These are phyloP conservation scores for Limnodromus scolopaceus DNA, from an alignment of 2,797 vertebrate genomes.

Conservation along the genomic window DNA sequence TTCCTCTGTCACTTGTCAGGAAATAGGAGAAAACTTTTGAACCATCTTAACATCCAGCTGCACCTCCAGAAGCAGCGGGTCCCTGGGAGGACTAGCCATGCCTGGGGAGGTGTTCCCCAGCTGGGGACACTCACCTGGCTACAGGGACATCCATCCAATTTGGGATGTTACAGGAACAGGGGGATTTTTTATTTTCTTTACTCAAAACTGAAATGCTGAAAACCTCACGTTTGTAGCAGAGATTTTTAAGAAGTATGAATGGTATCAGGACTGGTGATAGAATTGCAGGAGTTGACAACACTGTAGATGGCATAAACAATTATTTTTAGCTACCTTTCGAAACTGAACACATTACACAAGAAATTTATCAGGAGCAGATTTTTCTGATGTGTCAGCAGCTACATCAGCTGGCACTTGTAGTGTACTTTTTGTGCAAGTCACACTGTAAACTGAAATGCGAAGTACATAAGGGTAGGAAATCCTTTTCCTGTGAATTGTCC, in stretches of 20 bases:
- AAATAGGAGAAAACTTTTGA: background rate
- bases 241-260: background rate
- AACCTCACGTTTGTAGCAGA: background rate
- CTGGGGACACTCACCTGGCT: background rate
- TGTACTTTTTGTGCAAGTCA: background rate
- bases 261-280: background rate
- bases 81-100: accelerated
- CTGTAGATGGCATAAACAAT: constrained; percentile 30
- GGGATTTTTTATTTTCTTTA: background rate
- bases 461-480: constrained; percentile 44
- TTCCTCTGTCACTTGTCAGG: background rate
- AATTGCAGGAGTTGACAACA: background rate
- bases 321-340: constrained; percentile 60
- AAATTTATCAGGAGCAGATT: constrained; percentile 29
- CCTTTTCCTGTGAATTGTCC: constrained; percentile 57
- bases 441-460: background rate
- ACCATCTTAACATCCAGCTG: background rate
- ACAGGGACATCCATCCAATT: background rate
- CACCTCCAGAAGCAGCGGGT: background rate
- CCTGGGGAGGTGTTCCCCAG: background rate
- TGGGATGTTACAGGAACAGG: background rate
- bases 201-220: background rate
- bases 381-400: constrained; percentile 46
- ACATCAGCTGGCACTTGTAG: background rate
- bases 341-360: constrained; percentile 53